Percentiles rank a stretch among this genome's conserved stretches.
These are phyloP conservation scores for Sycophila texana DNA, from an alignment of 2,888 invertebrate genomes.

Conservation along the genomic window DNA sequence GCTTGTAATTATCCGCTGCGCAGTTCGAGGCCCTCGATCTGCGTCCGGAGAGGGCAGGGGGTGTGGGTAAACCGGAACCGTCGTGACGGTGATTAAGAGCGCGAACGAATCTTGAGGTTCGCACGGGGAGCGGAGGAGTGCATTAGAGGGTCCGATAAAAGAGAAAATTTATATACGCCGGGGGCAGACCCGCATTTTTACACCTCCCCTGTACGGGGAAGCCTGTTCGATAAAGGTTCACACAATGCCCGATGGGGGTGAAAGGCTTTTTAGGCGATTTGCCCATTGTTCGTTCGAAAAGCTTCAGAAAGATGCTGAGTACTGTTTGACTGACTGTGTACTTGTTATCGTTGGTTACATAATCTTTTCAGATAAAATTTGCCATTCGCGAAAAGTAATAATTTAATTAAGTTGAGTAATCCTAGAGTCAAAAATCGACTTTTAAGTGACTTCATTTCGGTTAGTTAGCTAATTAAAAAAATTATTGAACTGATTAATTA, in stretches of 20 bases:
- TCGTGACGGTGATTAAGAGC: constrained; percentile 34
- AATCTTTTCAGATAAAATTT: too few relatives aligned
- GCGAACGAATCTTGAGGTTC: constrained; percentile 31
- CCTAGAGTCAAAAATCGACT: too few relatives aligned
- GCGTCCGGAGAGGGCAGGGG: neutral
- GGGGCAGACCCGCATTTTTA: constrained; percentile 15
- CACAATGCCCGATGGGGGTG: neutral
- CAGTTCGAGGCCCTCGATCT: neutral
- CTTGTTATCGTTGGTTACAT: too few relatives aligned
- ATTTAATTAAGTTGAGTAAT: too few relatives aligned
- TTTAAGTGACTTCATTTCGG: too few relatives aligned
- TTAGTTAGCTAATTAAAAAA: too few relatives aligned
- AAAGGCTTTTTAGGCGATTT: neutral
- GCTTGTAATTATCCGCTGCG: constrained; percentile 8
- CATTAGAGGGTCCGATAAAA: constrained; percentile 30
- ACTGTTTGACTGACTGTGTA: too few relatives aligned
- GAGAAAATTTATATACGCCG: constrained; percentile 15
- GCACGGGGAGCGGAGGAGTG: neutral
- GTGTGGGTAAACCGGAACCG: constrained; percentile 5
- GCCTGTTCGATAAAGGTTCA: neutral
- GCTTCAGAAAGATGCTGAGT: neutral
- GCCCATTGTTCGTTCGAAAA: neutral
- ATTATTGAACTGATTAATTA: too few relatives aligned
- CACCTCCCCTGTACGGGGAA: neutral
- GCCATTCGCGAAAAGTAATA: too few relatives aligned